phyloP scores from a whole-genome alignment of 2,113 vertebrate genomes.

The Anseranas semipalmata region DNA sequence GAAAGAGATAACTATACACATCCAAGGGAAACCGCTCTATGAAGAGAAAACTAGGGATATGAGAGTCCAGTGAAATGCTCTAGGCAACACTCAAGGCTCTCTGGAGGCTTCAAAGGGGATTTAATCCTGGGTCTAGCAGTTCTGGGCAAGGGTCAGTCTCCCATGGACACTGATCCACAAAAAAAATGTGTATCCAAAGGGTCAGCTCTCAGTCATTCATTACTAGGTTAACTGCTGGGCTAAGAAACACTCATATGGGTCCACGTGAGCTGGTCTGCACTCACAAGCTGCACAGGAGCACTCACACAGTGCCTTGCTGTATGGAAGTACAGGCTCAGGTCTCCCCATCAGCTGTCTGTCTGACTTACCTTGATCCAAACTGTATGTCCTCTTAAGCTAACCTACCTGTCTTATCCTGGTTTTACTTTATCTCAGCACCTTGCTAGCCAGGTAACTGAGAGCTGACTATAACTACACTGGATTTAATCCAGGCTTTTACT shows the following conservation, averaged over 20 bases:
- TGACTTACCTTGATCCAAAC: neutral
- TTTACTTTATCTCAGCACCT: neutral
- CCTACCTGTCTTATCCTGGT: neutral
- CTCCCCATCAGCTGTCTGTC: neutral
- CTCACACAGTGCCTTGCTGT: accelerated
- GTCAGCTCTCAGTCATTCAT: accelerated
- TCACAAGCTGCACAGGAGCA: neutral
- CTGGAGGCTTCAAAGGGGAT: neutral
- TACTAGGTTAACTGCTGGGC: neutral
- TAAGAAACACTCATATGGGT: neutral
- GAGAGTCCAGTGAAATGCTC: neutral
- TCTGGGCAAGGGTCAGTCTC: constrained; percentile 14
- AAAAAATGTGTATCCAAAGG: neutral
- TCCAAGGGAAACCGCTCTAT: neutral
- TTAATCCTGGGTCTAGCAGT: neutral
- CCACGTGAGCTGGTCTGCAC: neutral
- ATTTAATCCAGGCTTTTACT: neutral
- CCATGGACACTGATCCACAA: neutral
- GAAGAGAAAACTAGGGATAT: neutral
- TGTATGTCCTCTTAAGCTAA: accelerated
- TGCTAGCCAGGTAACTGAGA: neutral
- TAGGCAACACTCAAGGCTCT: accelerated
- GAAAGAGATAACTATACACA: neutral
- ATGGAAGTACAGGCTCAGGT: accelerated
- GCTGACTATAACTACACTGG: neutral